These are phyloP conservation scores for Psittacus erithacus DNA, from an alignment of 2,113 vertebrate genomes.

Conservation along the genomic window DNA sequence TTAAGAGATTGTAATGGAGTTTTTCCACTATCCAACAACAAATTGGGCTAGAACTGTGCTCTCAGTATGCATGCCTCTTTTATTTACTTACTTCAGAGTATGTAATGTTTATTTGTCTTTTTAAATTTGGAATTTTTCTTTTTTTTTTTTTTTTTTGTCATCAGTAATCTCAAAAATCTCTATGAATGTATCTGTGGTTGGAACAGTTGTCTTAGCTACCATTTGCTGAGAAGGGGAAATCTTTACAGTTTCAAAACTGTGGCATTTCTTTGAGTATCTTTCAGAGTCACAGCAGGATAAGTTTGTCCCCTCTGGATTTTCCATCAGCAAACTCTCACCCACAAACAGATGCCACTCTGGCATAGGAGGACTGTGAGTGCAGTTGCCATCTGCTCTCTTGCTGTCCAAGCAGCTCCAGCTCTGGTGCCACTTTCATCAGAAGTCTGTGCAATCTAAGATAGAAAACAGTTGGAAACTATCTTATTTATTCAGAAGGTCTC, in stretches of 20 bases:
- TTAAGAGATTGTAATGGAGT: accelerated
- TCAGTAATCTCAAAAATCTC: not conserved
- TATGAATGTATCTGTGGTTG: not conserved
- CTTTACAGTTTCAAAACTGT: not conserved
- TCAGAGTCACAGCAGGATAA: not conserved
- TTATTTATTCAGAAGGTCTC: not conserved
- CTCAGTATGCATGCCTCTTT: accelerated
- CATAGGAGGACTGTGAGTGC: not conserved
- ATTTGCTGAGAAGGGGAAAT: not conserved
- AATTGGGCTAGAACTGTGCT: not conserved
- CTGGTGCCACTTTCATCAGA: constrained; percentile 14
- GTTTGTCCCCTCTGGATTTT: constrained; percentile 4
- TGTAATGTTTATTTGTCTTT: not conserved
- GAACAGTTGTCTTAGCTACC: not conserved
- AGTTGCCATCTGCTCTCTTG: constrained; percentile 18
- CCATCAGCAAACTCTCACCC: not conserved
- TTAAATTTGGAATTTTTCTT: not conserved
- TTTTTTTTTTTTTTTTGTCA: not conserved
- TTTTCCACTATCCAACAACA: not conserved
- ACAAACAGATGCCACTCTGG: constrained; percentile 12
- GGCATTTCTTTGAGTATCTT: not conserved
- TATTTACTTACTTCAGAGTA: not conserved
- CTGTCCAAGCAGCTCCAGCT: not conserved
- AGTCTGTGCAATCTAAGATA: not conserved
- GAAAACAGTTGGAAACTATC: not conserved